Percentiles rank a stretch among this genome's conserved stretches.
phyloP scores from a whole-genome alignment of 2,888 invertebrate species.

The Octonoba sinensis region DNA sequence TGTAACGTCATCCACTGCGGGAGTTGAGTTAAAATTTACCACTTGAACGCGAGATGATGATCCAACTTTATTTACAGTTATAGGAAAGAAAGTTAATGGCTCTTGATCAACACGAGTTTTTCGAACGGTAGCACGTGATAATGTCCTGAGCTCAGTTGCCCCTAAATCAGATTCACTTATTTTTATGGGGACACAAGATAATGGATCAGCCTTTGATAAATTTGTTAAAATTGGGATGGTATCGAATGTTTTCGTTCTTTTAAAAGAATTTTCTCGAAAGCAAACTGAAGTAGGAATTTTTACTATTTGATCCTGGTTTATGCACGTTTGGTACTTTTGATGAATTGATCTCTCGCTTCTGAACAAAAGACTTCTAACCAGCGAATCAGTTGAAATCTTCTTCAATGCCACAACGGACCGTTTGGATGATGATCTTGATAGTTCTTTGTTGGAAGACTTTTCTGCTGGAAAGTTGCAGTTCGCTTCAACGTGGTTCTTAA shows the following conservation, averaged over 20 bases:
- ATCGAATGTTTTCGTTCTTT: no score
- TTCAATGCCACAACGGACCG: background rate
- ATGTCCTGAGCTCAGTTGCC: background rate
- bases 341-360: slow-evolving; percentile 34
- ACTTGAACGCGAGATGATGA: no score
- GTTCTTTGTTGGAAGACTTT: background rate
- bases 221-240: no score
- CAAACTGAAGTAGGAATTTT: slow-evolving; percentile 16
- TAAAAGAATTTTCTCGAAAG: background rate
- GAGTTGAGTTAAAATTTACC: no score
- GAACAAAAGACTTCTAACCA: slow-evolving; percentile 29
- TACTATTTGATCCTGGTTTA: slow-evolving; percentile 24
- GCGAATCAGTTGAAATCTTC: background rate
- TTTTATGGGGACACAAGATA: background rate
- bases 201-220: background rate
- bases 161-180: no score
- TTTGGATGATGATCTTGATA: background rate
- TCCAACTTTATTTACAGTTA: background rate
- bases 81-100: background rate
- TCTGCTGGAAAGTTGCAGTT: background rate
- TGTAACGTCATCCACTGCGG: no score
- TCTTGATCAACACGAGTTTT: no score
- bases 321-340: slow-evolving; percentile 42
- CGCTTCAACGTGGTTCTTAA: no score
- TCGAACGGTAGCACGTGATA: background rate